These are phyloP conservation scores for Exaiptasia diaphana DNA, from an alignment of 64 coral and sea anemone genomes.

Conservation along the genomic window DNA sequence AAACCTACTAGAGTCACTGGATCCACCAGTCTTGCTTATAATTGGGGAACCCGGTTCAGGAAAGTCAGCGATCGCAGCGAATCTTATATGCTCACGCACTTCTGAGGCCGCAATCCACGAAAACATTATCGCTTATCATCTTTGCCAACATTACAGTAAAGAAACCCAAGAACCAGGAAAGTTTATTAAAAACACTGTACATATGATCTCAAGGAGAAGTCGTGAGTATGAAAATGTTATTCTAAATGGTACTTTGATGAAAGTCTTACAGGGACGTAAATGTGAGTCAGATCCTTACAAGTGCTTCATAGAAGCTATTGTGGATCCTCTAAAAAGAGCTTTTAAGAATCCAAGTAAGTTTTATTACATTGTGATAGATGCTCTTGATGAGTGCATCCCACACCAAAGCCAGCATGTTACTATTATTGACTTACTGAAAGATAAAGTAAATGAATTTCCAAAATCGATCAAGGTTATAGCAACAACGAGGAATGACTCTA, in stretches of 20 bases:
- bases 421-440: not conserved
- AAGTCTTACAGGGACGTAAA: no score
- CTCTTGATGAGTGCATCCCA: constrained; percentile 57
- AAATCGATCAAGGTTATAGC: constrained; percentile 23
- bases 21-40: no score
- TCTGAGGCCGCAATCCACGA: no score
- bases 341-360: not conserved
- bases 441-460: not conserved
- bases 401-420: not conserved
- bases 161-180: no score
- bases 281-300: constrained; percentile 31
- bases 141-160: no score
- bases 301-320: constrained; percentile 30
- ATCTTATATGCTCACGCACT: no score
- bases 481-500: constrained; percentile 48
- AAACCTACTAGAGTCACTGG: no score
- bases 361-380: constrained; percentile 51
- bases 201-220: no score
- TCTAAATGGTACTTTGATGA: constrained; percentile 11
- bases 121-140: no score
- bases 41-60: no score
- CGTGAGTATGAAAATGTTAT: constrained; percentile 55
- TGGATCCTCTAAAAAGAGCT: constrained; percentile 24
- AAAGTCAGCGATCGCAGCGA: no score
- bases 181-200: no score